Evolutionary conservation across 2,113 vertebrate species (phyloP).

Genomic region (Hemichromis elongatus): DNA sequence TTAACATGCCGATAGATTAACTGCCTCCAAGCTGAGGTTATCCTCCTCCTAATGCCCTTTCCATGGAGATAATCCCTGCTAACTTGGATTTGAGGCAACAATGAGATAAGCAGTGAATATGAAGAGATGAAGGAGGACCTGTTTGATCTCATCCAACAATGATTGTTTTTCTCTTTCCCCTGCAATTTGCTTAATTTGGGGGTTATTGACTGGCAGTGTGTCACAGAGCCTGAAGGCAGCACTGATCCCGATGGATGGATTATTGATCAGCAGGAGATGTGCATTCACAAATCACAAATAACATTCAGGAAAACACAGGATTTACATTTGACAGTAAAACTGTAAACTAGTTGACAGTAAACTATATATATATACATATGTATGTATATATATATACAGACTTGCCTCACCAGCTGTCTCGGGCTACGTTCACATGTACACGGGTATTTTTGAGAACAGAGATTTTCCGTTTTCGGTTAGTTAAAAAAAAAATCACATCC

Average conservation of each 20-base stretch:
- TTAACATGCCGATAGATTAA: constrained; percentile 65
- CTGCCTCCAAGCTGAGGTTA: constrained; percentile 53
- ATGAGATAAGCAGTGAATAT: constrained; percentile 51
- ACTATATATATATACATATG: not conserved
- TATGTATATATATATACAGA: not conserved
- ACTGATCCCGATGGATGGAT: not conserved
- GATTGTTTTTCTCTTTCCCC: constrained; percentile 18
- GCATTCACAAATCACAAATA: not conserved
- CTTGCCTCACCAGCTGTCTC: no score
- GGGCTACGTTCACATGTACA: no score
- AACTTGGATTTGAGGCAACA: constrained; percentile 65
- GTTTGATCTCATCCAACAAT: constrained; percentile 20
- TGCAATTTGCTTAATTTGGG: constrained; percentile 43
- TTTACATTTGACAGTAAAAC: not conserved
- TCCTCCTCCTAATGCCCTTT: constrained; percentile 56
- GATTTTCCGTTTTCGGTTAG: no score
- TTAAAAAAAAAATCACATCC: no score
- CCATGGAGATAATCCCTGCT: constrained; percentile 58
- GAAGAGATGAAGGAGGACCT: constrained; percentile 47
- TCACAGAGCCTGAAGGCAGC: not conserved
- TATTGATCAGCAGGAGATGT: not conserved
- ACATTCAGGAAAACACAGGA: not conserved
- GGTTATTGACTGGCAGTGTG: not conserved
- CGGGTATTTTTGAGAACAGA: no score
- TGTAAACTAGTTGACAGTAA: not conserved